A percentile compares a stretch with the other conserved stretches of the same genome.
phyloP scores from a whole-genome alignment of 35 echinoderm and acorn worm genomes.

The Heliocidaris tuberculata region DNA sequence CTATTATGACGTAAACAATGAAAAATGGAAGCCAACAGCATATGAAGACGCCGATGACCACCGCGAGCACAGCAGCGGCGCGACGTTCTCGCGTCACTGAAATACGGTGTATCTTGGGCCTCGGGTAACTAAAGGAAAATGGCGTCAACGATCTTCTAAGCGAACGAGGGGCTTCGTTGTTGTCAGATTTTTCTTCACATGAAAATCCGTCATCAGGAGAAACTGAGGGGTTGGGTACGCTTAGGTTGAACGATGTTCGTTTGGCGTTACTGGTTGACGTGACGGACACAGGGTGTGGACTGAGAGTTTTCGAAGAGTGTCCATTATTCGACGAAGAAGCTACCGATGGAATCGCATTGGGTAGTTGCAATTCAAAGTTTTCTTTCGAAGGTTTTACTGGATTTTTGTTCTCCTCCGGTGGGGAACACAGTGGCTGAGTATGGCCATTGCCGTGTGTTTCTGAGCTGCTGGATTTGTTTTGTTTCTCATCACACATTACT shows the following conservation, averaged over 20 bases:
- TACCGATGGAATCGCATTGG: background rate
- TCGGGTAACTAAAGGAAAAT: background rate
- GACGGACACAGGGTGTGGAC: background rate
- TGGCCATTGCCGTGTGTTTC: conserved; percentile 8
- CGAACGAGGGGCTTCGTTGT: background rate
- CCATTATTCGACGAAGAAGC: background rate
- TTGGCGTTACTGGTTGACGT: background rate
- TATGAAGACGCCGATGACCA: conserved; percentile 50
- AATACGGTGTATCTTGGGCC: conserved; percentile 11
- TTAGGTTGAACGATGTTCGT: background rate
- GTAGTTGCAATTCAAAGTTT: background rate
- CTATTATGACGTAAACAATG: conserved; percentile 41
- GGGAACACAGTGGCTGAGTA: background rate
- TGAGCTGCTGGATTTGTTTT: background rate
- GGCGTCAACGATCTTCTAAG: background rate
- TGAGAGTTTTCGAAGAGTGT: background rate
- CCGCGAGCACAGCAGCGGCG: conserved; percentile 27
- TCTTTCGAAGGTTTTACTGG: background rate
- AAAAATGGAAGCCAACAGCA: conserved; percentile 54
- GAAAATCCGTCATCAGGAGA: background rate
- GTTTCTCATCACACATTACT: background rate
- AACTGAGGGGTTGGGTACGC: background rate
- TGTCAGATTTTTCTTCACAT: background rate
- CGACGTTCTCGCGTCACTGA: conserved; percentile 36
- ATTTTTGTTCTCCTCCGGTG: background rate